These are phyloP conservation scores for Poliocrania exsul DNA, from an alignment of 2,797 vertebrate genomes.

Conservation along the genomic window DNA sequence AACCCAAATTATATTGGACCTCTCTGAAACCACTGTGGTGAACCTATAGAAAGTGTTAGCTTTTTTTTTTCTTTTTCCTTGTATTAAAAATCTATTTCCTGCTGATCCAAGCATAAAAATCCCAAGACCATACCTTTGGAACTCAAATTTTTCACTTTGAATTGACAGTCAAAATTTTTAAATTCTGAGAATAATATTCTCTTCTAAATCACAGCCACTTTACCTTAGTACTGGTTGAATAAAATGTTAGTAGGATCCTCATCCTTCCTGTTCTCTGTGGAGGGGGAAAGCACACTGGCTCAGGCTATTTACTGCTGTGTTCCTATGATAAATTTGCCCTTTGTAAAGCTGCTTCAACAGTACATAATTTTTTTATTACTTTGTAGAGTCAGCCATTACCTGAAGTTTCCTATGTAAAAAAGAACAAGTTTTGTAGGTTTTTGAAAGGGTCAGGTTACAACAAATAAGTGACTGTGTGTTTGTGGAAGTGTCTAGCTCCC, in stretches of 20 bases:
- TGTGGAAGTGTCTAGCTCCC: neutral
- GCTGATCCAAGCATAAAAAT: neutral
- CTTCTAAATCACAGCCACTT: neutral
- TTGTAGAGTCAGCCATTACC: neutral
- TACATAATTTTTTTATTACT: neutral
- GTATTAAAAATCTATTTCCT: neutral
- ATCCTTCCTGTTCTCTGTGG: neutral
- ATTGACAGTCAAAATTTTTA: neutral
- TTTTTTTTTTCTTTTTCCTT: neutral
- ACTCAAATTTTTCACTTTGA: neutral
- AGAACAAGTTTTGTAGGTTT: neutral
- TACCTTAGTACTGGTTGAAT: neutral
- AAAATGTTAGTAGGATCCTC: neutral
- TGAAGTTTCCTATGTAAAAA: neutral
- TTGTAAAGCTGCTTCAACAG: neutral
- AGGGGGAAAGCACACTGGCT: neutral
- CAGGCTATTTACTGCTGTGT: neutral
- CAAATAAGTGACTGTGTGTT: neutral
- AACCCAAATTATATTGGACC: neutral
- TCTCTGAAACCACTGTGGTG: neutral
- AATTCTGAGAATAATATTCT: neutral
- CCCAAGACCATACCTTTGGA: neutral
- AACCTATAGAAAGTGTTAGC: neutral
- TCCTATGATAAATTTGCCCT: neutral
- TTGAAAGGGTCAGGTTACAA: neutral